Percentiles rank a stretch among this genome's conserved stretches.
Conservation (phyloP, 2,113 vertebrate genomes). For the Peromyscus californicus region DNA sequence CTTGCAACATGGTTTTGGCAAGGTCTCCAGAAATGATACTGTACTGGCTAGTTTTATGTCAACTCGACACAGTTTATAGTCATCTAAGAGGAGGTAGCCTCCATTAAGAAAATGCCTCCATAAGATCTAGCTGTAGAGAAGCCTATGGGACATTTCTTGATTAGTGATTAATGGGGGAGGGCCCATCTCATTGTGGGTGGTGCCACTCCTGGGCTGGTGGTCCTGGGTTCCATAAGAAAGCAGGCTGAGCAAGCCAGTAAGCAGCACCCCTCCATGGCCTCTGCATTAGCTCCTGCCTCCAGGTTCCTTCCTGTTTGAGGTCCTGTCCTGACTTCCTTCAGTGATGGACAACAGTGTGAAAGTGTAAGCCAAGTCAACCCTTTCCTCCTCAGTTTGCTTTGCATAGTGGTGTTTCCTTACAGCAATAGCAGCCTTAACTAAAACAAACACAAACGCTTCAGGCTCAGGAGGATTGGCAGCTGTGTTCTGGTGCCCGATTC, state of each 20-base stretch:
- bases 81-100: neutral
- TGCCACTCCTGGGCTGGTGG: neutral
- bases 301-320: neutral
- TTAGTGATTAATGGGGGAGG: neutral
- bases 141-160: neutral
- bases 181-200: neutral
- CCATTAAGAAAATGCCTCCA: neutral
- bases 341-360: neutral
- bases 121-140: too few species aligned
- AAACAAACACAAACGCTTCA: neutral
- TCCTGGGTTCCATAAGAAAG: neutral
- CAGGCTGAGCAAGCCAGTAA: neutral
- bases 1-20: neutral
- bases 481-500: too few species aligned
- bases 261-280: neutral
- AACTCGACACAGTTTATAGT: too few species aligned
- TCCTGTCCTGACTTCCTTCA: neutral
- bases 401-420: neutral
- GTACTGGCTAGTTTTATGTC: neutral
- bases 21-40: rapidly evolving
- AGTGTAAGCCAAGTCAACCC: neutral
- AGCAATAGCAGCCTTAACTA: neutral
- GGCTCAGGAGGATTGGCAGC: neutral
- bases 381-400: neutral
- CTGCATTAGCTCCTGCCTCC: neutral